Evolutionary conservation across 2,113 vertebrate species (phyloP).

Genomic region (Galeopterus variegatus): DNA sequence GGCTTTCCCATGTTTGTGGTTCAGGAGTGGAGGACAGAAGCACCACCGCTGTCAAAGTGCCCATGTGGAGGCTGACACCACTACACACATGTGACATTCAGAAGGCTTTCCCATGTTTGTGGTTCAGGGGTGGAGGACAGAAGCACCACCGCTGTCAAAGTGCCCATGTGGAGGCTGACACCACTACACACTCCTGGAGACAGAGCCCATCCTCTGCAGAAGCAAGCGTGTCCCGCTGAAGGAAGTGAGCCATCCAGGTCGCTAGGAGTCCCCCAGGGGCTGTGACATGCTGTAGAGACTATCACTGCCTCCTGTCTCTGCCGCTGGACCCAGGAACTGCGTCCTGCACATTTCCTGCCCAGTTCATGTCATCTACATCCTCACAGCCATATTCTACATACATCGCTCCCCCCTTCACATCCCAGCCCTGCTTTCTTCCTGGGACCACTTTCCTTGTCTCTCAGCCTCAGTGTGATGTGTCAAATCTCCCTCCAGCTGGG

Average conservation of each 20-base stretch:
- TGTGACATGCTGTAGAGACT: neutral
- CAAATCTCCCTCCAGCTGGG: neutral
- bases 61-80: neutral
- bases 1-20: neutral
- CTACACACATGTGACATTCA: constrained; percentile 29
- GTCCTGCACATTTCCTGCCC: neutral
- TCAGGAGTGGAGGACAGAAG: neutral
- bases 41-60: neutral
- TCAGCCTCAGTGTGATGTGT: neutral
- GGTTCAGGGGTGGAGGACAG: neutral
- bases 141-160: neutral
- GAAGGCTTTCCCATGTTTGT: neutral
- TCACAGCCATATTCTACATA: too few species aligned
- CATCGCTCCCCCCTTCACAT: neutral
- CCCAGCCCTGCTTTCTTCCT: neutral
- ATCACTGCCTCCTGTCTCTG: neutral
- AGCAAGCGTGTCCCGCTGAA: neutral
- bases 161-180: neutral
- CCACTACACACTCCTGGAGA: neutral
- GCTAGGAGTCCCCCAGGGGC: neutral
- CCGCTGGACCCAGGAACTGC: neutral
- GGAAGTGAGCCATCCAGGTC: neutral
- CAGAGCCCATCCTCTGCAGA: too few species aligned
- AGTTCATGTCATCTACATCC: neutral
- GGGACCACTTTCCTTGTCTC: neutral